Evolutionary conservation across 1,140 invertebrate genomes (phyloP).

Genomic region (Brachionus plicatilis): DNA sequence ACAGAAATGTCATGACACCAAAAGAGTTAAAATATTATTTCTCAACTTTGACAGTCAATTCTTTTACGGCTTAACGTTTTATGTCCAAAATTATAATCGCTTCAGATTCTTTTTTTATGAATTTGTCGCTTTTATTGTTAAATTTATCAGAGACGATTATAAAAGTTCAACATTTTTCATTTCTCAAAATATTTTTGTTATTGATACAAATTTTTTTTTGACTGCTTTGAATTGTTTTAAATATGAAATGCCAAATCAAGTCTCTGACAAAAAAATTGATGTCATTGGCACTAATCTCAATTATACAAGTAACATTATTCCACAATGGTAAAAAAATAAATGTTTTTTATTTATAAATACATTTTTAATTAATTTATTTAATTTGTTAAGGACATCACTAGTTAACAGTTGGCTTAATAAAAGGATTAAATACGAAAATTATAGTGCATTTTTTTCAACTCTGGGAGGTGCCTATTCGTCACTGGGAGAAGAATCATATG

Average conservation of each 20-base stretch:
- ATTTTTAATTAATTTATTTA: neutral
- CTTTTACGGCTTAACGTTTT: neutral
- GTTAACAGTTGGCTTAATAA: conserved; percentile 25
- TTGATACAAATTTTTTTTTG: neutral
- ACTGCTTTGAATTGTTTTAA: neutral
- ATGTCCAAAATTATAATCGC: neutral
- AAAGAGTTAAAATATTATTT: neutral
- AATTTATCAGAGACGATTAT: neutral
- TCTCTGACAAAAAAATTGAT: neutral
- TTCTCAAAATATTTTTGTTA: neutral
- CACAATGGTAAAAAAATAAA: neutral
- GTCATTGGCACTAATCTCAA: neutral
- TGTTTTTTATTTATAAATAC: neutral
- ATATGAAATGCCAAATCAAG: neutral
- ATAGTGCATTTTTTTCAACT: conserved; percentile 33
- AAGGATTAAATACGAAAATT: neutral
- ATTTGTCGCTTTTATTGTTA: neutral
- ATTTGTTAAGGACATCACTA: neutral
- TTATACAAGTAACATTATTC: neutral
- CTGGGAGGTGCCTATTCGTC: conserved; percentile 39
- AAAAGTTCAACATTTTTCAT: neutral
- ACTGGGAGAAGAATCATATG: conserved; percentile 36
- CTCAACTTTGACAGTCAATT: neutral
- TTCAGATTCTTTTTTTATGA: neutral
- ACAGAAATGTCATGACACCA: neutral